Base-by-base conservation (phyloP, 1,140 invertebrate genomes). In the Anastrepha ludens region DNA sequence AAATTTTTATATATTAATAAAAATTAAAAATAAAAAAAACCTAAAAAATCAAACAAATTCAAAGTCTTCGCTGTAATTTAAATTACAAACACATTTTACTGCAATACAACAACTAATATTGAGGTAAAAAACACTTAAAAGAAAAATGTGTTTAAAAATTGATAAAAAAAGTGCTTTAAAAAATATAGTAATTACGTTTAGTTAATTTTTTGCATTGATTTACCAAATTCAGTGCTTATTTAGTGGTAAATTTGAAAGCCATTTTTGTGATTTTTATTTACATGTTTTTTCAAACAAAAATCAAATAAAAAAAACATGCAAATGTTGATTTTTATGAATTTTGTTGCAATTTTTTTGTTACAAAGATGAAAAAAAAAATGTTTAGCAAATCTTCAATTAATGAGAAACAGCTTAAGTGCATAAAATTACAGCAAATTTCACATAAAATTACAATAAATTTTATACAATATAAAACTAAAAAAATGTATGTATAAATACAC, bases 181-280 rank as follows among this genome's bases (percentile, higher is more conserved):
- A 55, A 55, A 81, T 55, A 15, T 11, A 81, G 6, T 1, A 55
- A 81, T 3, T 81, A 81, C 3, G 9, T 47, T 29, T 81, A 81
- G 74, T 81, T 20, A 81, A 81, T 81, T 81, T 81, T 81, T 81
- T 81, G 44, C 44, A 74, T 11, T 17, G 13, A 17, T 47, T 44
- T 15, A 41, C 29, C 5, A 29, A 41, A 47, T 47, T 74, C 65
- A 47, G 13, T 47, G 74, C 47, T 81, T 81, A 55, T 8, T 1
- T 55, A 81, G 47, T 81, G 50, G 9, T 55, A 55, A 81, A 8
- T 55, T 81, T 81, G 47, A 81, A 81, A 55, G n/a, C 44, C 47
- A 81, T 81, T 81, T 81, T 81, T 81, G 74, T 81, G 74, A 81
- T 81, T 55, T 81, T 81, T 81, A 20, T 81, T 55, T 81, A 81